Base-by-base conservation (phyloP, 2,797 vertebrate species). In the Pantherophis alleghaniensis region DNA sequence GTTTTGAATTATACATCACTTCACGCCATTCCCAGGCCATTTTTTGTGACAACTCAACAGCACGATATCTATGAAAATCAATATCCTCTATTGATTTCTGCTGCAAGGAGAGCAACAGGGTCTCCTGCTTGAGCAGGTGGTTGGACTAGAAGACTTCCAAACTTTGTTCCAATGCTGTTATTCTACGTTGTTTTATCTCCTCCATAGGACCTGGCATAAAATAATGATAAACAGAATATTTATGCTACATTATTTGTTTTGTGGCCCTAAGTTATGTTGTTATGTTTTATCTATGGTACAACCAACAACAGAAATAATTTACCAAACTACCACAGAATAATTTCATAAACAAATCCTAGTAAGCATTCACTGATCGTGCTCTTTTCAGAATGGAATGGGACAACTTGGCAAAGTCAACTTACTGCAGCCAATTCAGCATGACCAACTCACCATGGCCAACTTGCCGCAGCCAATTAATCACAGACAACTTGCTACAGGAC, bases 271-370 rank as follows among this genome's bases (percentile, higher is more conserved):
- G 55, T 28, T 93, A 24, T 5, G 88, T 6, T 51, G 0, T 7
- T 94, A 2, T 87, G 2, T 91, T 93, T 92, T 53, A 61, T 83
- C 2, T 83, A 90, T 94, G n/a, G 57, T 91, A 42, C n/a, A 53
- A 60, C 3, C 11, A 20, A 32, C 0, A 7, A 7, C 2, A 90
- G 11, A 47, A 91, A 59, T 91, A 92, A 24, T 7, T 94, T 94
- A 92, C 9, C 37, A 91, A 28, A 5, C 90, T 86, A 60, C 92
- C 87, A n/a, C 9, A 91, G 57, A 53, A 55, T 5, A 90, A 0
- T 2, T 90, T 93, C 93, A 93, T 93, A 88, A 95, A 94, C 20
- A 1, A 59, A 2, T 2, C 11, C 69, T 0, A 5, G 32, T 83
- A 11, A 32, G 5, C 11, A 37, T 88, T 88, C 24, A 91, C 42